Evolutionary conservation across 1,140 invertebrate genomes (phyloP).

Genomic region (Hycleus cichorii): DNA sequence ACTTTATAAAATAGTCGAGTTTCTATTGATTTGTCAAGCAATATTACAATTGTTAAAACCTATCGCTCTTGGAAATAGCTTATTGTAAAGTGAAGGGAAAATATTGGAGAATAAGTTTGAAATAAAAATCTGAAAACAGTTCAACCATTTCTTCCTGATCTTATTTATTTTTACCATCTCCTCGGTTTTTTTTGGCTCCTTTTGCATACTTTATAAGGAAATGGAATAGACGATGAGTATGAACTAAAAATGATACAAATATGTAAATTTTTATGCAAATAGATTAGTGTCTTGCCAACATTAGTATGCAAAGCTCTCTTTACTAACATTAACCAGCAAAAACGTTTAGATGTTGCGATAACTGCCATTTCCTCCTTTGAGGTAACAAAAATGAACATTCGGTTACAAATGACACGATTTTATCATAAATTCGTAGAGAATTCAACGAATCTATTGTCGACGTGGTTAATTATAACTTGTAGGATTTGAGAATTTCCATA

Average conservation of each 20-base stretch:
- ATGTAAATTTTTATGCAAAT: conserved; percentile 32
- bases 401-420: conserved; percentile 21
- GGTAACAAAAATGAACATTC: conserved; percentile 29
- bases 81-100: no score
- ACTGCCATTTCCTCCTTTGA: conserved; percentile 26
- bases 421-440: conserved; percentile 5
- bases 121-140: conserved; percentile 7
- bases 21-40: conserved; percentile 19
- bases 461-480: conserved; percentile 6
- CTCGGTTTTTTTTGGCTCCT: no score
- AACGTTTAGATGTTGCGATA: conserved; percentile 31
- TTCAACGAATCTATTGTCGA: background rate
- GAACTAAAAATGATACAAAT: background rate
- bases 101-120: conserved; percentile 3
- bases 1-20: conserved; percentile 8
- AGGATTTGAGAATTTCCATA: no score
- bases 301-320: conserved; percentile 29
- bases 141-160: no score
- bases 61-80: background rate
- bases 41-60: conserved; percentile 18
- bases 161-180: no score
- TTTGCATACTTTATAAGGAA: no score
- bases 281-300: background rate
- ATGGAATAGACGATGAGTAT: no score
- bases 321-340: conserved; percentile 21